These are phyloP conservation scores for Holothuria glaberrima DNA, from an alignment of 35 echinoderm and acorn worm species.

Conservation along the genomic window DNA sequence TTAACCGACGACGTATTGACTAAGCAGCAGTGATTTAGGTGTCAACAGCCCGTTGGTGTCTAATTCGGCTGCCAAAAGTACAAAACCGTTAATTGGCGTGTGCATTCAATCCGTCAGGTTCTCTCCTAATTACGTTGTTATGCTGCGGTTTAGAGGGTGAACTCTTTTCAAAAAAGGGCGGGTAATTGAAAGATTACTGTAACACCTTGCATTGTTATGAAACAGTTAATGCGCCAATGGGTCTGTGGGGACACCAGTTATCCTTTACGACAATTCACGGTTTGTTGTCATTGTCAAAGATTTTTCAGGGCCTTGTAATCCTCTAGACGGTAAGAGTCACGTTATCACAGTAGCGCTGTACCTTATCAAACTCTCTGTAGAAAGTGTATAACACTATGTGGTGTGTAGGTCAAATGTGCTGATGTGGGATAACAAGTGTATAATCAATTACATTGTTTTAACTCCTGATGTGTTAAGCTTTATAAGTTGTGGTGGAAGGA, in stretches of 20 bases:
- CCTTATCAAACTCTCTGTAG: too few species aligned
- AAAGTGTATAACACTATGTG: too few species aligned
- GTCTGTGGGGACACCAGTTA: neutral
- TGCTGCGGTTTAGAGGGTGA: neutral
- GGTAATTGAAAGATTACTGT: conserved; percentile 15
- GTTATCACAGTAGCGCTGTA: neutral
- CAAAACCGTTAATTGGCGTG: neutral
- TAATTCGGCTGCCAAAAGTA: conserved; percentile 1
- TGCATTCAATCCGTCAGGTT: conserved; percentile 18
- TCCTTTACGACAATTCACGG: neutral
- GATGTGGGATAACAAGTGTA: too few species aligned
- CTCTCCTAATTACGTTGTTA: neutral
- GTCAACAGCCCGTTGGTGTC: neutral
- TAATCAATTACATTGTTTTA: too few species aligned
- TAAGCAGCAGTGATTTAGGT: conserved; percentile 14
- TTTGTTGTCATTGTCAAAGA: neutral
- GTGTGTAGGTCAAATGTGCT: too few species aligned
- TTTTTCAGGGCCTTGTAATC: neutral
- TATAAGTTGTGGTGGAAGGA: too few species aligned
- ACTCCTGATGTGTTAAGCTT: too few species aligned
- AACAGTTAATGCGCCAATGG: neutral
- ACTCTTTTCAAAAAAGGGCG: neutral
- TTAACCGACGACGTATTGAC: conserved; percentile 15
- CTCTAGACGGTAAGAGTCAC: neutral
- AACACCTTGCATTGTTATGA: conserved; percentile 17